Percentiles rank a stretch among this genome's conserved stretches.
phyloP scores from a whole-genome alignment of 2,113 vertebrate species.

The Gymnarchus niloticus region DNA sequence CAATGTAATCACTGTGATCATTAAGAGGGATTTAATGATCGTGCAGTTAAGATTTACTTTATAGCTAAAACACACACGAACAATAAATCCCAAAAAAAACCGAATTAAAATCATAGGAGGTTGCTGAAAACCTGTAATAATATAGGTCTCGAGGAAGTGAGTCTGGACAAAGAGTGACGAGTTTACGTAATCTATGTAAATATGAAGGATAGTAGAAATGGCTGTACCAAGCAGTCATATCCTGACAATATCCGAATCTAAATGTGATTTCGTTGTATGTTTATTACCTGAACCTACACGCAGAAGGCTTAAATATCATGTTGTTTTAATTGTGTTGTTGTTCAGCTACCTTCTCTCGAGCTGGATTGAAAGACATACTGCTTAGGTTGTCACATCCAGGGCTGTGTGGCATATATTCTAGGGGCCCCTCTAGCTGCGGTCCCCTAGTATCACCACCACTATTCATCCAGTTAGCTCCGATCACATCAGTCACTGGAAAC shows the following conservation, averaged over 20 bases:
- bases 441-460: too few relatives aligned
- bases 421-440: too few relatives aligned
- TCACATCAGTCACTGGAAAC: neutral
- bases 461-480: too few relatives aligned
- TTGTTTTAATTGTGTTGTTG: neutral
- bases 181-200: neutral
- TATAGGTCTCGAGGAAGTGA: too few relatives aligned
- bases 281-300: too few relatives aligned
- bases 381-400: neutral
- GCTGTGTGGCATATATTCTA: too few relatives aligned
- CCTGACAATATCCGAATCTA: neutral
- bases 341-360: neutral
- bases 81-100: neutral
- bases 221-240: neutral
- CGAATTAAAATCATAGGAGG: neutral
- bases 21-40: neutral
- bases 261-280: neutral
- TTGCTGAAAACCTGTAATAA: neutral
- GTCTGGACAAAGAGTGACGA: neutral
- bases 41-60: neutral
- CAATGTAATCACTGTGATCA: too few relatives aligned
- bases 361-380: neutral
- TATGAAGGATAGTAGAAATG: neutral
- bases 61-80: neutral
- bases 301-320: neutral